A percentile compares a stretch with the other conserved stretches of the same genome.
Conservation (phyloP, 2,888 invertebrate genomes). For the Calliphora vomitoria region DNA sequence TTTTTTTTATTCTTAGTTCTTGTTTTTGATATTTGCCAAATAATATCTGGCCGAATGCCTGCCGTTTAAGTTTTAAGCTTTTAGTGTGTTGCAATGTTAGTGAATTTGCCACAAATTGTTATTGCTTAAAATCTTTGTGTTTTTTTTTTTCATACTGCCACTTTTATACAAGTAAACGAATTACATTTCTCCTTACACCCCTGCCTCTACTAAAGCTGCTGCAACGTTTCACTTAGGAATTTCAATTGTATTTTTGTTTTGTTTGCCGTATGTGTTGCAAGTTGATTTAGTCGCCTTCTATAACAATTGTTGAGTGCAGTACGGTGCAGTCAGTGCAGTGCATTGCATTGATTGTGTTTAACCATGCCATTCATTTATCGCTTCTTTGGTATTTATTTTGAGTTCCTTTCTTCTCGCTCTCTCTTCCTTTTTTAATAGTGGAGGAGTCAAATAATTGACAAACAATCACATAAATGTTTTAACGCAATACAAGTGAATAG, state of each 20-base stretch:
- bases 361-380: slow-evolving; percentile 66
- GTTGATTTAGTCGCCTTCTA: slow-evolving; percentile 46
- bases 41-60: slow-evolving; percentile 63
- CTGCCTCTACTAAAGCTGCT: neutral
- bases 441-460: slow-evolving; percentile 76
- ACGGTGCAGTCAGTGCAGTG: neutral
- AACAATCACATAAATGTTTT: slow-evolving; percentile 76
- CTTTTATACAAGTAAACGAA: neutral
- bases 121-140: slow-evolving; percentile 62
- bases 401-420: slow-evolving; percentile 11
- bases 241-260: slow-evolving; percentile 60
- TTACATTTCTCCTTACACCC: slow-evolving; percentile 14
- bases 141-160: neutral
- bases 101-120: slow-evolving; percentile 73
- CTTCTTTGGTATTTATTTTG: slow-evolving; percentile 56
- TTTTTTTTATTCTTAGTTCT: slow-evolving; percentile 5
- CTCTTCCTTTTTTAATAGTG: slow-evolving; percentile 55
- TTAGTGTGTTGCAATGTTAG: slow-evolving; percentile 49
- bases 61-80: slow-evolving; percentile 48
- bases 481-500: slow-evolving; percentile 69
- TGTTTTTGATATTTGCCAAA: slow-evolving; percentile 63
- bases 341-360: slow-evolving; percentile 56
- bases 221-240: slow-evolving; percentile 49
- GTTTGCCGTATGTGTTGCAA: slow-evolving; percentile 42
- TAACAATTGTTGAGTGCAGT: slow-evolving; percentile 55